Evolutionary conservation across 2,888 invertebrate genomes (phyloP).

Genomic region (Leptogaster cylindrica): DNA sequence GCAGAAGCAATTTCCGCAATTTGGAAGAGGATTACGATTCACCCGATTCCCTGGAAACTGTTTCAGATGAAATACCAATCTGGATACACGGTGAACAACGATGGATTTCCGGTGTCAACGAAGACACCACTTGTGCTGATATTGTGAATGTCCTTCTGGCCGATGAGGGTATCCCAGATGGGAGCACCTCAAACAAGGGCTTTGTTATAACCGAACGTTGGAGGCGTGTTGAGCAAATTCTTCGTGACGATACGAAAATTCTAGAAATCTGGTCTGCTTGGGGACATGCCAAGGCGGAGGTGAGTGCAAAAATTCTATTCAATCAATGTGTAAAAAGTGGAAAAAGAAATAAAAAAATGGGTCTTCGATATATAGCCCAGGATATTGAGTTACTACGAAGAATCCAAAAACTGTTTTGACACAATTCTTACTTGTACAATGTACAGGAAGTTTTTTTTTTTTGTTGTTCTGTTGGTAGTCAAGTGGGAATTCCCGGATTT

Average conservation of each 20-base stretch:
- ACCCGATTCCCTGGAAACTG: slow-evolving; percentile 53
- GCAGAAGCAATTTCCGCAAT: slow-evolving; percentile 23
- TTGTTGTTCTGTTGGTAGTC: too few relatives aligned
- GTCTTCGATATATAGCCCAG: slow-evolving; percentile 25
- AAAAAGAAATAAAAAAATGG: slow-evolving; percentile 32
- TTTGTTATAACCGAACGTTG: slow-evolving; percentile 75
- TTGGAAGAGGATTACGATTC: slow-evolving; percentile 51
- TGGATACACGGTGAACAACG: slow-evolving; percentile 78
- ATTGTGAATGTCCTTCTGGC: slow-evolving; percentile 75
- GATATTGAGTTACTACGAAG: slow-evolving; percentile 19
- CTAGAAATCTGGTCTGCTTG: slow-evolving; percentile 77
- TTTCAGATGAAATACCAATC: slow-evolving; percentile 72
- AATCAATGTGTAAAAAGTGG: slow-evolving; percentile 25
- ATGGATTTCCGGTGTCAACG: slow-evolving; percentile 80
- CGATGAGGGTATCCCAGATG: slow-evolving; percentile 59
- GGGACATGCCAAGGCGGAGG: slow-evolving; percentile 71
- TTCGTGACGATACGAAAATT: slow-evolving; percentile 72
- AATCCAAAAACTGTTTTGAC: slow-evolving; percentile 25
- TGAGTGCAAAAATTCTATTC: slow-evolving; percentile 51
- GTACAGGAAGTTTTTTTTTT: background rate
- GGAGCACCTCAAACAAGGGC: slow-evolving; percentile 56
- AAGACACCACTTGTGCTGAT: slow-evolving; percentile 80
- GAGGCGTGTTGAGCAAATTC: slow-evolving; percentile 75
- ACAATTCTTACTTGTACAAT: slow-evolving; percentile 18
- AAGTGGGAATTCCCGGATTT: too few relatives aligned